Evolutionary conservation across 2,113 vertebrate genomes (phyloP), one percentile per base, ranked within the genome.

Genomic region (Phalacrocorax carbo): DNA sequence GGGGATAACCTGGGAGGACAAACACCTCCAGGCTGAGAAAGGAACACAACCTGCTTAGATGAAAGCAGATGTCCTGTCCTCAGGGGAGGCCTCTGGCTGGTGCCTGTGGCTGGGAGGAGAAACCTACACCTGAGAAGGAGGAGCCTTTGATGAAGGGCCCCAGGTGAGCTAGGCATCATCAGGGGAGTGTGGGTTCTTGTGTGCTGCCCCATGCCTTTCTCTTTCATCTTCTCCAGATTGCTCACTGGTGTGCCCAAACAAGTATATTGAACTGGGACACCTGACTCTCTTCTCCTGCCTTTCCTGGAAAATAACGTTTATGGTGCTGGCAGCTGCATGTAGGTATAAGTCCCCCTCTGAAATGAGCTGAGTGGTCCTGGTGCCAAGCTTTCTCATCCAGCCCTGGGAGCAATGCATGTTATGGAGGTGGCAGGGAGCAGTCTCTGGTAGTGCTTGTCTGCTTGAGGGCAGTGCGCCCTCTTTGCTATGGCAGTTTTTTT

Each of bases 131-230:
- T 34, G 75, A 32, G 32, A 29, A n/a, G 13, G 60, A 66, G 15
- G 22, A 23, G 27, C 44, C 7, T 5, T 13, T 52, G 68, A 5
- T 15, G 26, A 36, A 49, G 13, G 55, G 25, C 18, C 11, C 18
- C 46, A 5, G 52, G 27, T 40, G 75, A 34, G 71, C 18, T n/a
- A 10, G 36, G n/a, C 7, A 2, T 17, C 4, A 3, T 15, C 4
- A 25, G 15, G 27, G 16, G 3, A 34, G 27, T 2, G 7, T 0
- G 3, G 25, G 25, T 49, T 20, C 27, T 34, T 0, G 17, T 15
- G 54, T 40, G n/a, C n/a, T 32, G 36, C 27, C 51, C 32, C 2
- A 0, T 16, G 66, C 38, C 32, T 20, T 46, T 42, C 49, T 58
- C 34, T 7, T 48, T 13, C 54, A 3, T 32, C 32, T 62, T 20